A percentile compares a stretch with the other conserved stretches of the same genome.
Conservation (phyloP, 2,797 vertebrate genomes). For the Pangasius sanitwongsei region DNA sequence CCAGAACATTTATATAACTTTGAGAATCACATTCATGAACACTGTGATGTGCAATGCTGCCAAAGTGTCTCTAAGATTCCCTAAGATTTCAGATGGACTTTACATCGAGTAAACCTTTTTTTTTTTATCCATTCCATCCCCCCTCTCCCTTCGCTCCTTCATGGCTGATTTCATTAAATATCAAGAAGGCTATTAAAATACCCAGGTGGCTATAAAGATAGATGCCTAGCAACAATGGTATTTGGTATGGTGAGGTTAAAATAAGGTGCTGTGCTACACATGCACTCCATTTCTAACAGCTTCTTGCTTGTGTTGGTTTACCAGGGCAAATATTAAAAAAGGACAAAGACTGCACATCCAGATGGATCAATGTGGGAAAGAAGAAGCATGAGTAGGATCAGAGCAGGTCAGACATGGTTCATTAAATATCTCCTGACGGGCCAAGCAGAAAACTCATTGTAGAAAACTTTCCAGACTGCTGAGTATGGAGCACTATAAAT, state of each 20-base stretch:
- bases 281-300: conserved; percentile 12
- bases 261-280: conserved; percentile 17
- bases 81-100: conserved; percentile 42
- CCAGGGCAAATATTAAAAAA: conserved; percentile 49
- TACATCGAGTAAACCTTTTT: conserved; percentile 36
- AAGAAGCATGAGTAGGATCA: conserved; percentile 30
- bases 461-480: conserved; percentile 63
- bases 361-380: conserved; percentile 50
- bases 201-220: conserved; percentile 49
- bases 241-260: conserved; percentile 40
- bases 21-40: conserved; percentile 33
- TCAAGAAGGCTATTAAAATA: conserved; percentile 58
- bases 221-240: conserved; percentile 48
- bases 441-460: conserved; percentile 62
- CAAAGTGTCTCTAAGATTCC: conserved; percentile 26
- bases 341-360: conserved; percentile 32
- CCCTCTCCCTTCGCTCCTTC: background rate
- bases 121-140: background rate
- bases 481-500: conserved; percentile 69
- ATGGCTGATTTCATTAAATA: conserved; percentile 51
- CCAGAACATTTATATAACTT: conserved; percentile 47
- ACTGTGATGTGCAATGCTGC: background rate
- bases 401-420: conserved; percentile 27
- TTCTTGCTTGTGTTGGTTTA: conserved; percentile 47
- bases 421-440: conserved; percentile 47